Evolutionary conservation across 2,888 invertebrate genomes (phyloP).

Genomic region (Syrista parreyssii): DNA sequence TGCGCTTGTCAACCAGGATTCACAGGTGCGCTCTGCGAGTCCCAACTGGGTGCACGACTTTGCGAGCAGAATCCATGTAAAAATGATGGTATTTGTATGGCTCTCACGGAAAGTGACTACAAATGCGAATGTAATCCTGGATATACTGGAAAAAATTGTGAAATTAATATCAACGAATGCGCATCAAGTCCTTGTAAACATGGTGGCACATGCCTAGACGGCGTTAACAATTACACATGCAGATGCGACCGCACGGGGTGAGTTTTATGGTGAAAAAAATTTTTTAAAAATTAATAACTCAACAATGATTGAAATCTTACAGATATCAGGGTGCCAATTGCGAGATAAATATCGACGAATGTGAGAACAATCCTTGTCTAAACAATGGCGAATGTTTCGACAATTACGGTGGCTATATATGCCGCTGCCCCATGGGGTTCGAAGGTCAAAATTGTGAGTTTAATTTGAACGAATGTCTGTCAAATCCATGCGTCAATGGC

Average conservation of each 20-base stretch:
- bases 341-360: slow-evolving; percentile 85
- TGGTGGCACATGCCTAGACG: slow-evolving; percentile 77
- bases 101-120: slow-evolving; percentile 70
- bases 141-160: slow-evolving; percentile 77
- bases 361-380: slow-evolving; percentile 75
- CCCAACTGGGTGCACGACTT: slow-evolving; percentile 75
- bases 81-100: slow-evolving; percentile 82
- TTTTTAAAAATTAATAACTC: not conserved
- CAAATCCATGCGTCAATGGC: slow-evolving; percentile 72
- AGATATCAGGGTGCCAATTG: slow-evolving; percentile 81
- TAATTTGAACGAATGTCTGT: slow-evolving; percentile 71
- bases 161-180: slow-evolving; percentile 83
- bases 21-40: slow-evolving; percentile 78
- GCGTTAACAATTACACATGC: slow-evolving; percentile 80
- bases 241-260: slow-evolving; percentile 79
- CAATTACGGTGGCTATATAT: slow-evolving; percentile 83
- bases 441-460: slow-evolving; percentile 83
- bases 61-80: slow-evolving; percentile 83
- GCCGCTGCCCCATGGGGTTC: slow-evolving; percentile 83
- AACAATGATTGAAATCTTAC: slow-evolving; percentile 25
- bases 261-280: slow-evolving; percentile 23
- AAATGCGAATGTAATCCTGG: slow-evolving; percentile 69
- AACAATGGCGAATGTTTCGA: slow-evolving; percentile 85
- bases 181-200: slow-evolving; percentile 76
- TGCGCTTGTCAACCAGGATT: slow-evolving; percentile 79